Conservation (phyloP, 2,113 vertebrate species). For the Platycercus adscitus region DNA sequence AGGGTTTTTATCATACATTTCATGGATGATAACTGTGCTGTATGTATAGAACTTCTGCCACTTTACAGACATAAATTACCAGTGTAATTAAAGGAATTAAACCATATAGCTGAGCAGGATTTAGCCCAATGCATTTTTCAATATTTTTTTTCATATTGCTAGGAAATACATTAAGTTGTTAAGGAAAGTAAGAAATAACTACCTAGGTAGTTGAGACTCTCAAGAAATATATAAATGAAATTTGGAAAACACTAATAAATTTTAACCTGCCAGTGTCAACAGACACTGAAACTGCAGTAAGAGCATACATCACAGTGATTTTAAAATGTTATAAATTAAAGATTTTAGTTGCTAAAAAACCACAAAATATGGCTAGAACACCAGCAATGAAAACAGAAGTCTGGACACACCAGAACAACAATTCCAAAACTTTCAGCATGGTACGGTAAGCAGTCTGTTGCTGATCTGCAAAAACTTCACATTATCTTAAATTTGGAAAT, state of each 20-base stretch:
- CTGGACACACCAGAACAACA: not conserved
- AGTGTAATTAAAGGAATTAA: not conserved
- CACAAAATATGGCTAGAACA: not conserved
- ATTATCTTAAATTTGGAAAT: not conserved
- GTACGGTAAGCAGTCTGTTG: not conserved
- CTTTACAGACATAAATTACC: not conserved
- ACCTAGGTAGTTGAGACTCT: not conserved
- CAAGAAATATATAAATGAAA: not conserved
- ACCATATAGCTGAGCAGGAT: not conserved
- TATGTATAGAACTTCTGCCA: not conserved
- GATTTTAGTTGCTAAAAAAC: not conserved
- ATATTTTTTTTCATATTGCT: not conserved
- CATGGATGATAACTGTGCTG: not conserved
- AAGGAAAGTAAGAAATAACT: not conserved
- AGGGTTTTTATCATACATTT: not conserved
- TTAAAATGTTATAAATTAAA: not conserved
- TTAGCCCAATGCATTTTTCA: not conserved
- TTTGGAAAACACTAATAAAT: not conserved
- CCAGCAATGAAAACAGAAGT: not conserved
- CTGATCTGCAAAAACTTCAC: not conserved
- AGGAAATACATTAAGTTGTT: not conserved
- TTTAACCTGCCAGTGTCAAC: not conserved
- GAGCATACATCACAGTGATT: not conserved
- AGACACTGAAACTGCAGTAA: not conserved
- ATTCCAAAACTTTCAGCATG: not conserved